A percentile compares a stretch with the other conserved stretches of the same genome.
These are phyloP conservation scores for Phrynocephalus forsythii DNA, from an alignment of 2,797 vertebrate genomes.

Conservation along the genomic window DNA sequence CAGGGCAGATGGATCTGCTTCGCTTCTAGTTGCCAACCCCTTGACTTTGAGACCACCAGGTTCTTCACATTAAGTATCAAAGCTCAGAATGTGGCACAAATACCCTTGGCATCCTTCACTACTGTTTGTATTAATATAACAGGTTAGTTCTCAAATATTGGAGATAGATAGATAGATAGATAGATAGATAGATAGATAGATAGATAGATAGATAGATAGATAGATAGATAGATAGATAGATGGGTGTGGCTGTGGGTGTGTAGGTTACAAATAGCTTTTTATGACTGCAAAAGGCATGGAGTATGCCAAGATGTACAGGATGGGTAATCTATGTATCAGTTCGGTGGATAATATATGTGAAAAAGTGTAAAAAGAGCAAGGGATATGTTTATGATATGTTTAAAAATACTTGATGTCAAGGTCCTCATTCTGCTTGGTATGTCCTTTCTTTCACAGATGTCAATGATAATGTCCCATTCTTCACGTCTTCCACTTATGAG, in stretches of 20 bases:
- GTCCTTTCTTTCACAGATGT: slow-evolving; percentile 81
- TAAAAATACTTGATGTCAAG: not conserved
- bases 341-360: not conserved
- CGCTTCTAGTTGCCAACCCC: slow-evolving; percentile 88
- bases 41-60: slow-evolving; percentile 87
- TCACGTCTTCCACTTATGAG: slow-evolving; percentile 88
- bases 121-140: slow-evolving; percentile 88
- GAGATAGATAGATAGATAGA: too few relatives aligned
- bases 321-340: not conserved
- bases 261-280: not conserved
- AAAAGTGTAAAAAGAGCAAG: not conserved
- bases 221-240: too few relatives aligned
- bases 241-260: not conserved
- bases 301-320: not conserved
- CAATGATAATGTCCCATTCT: slow-evolving; percentile 93
- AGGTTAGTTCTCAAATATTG: slow-evolving; percentile 72
- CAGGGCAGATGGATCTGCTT: slow-evolving; percentile 86
- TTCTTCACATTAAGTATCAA: slow-evolving; percentile 86
- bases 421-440: not conserved
- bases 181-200: too few relatives aligned
- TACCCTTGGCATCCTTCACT: slow-evolving; percentile 88
- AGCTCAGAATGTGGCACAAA: slow-evolving; percentile 88
- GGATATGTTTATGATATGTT: not conserved
- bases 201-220: too few relatives aligned
- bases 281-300: not conserved